Evolutionary conservation across 2,888 invertebrate genomes (phyloP).

Genomic region (Onthophagus sagittarius): DNA sequence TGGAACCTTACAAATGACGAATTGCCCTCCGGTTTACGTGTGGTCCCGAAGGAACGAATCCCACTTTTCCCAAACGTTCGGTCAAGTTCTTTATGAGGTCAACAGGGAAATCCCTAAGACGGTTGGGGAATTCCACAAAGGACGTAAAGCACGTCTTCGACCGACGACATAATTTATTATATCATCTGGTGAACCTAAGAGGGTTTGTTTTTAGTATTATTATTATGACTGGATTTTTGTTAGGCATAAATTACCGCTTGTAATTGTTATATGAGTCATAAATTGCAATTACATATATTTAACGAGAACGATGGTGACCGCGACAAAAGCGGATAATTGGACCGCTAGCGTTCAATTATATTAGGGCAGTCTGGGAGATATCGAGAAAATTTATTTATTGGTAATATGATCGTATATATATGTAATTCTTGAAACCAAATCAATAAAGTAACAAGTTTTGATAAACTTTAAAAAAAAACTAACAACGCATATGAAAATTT

Average conservation of each 20-base stretch:
- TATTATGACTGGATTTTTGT: not conserved
- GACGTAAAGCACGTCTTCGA: not conserved
- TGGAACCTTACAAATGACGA: not conserved
- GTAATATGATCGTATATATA: no score
- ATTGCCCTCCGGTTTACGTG: not conserved
- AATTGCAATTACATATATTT: not conserved
- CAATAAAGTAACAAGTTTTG: no score
- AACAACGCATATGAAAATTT: not conserved
- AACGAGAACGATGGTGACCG: not conserved
- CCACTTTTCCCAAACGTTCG: not conserved
- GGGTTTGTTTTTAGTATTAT: not conserved
- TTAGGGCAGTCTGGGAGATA: not conserved
- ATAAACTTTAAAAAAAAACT: no score
- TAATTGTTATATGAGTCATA: not conserved
- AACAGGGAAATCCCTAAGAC: conserved; percentile 5
- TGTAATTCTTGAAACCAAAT: no score
- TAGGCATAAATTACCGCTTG: not conserved
- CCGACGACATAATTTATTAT: not conserved
- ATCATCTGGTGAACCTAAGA: not conserved
- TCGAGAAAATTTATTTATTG: not conserved
- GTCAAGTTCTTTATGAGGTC: conserved; percentile 9
- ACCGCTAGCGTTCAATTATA: not conserved
- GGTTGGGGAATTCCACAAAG: not conserved
- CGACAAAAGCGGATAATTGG: not conserved
- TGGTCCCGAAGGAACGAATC: not conserved